These are phyloP conservation scores for Anticlea derivata DNA, from an alignment of 2,888 invertebrate genomes.

Conservation along the genomic window DNA sequence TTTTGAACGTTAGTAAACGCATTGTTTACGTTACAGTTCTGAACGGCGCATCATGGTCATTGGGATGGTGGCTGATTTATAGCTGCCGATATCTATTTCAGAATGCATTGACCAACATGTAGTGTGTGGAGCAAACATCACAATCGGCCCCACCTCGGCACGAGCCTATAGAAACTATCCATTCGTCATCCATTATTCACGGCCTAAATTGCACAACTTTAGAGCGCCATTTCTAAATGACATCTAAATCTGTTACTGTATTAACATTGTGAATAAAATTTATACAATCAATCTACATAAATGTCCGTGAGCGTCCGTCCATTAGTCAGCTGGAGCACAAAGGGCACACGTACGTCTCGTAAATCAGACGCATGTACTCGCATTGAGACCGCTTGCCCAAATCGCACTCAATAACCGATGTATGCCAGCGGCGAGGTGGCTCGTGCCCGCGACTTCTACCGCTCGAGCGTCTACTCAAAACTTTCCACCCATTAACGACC, in stretches of 20 bases:
- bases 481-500: constrained; percentile 77
- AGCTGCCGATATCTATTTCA: constrained; percentile 33
- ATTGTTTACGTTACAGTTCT: constrained; percentile 24
- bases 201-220: constrained; percentile 84
- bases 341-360: constrained; percentile 83
- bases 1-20: constrained; percentile 6
- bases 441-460: constrained; percentile 40
- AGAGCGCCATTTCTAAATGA: constrained; percentile 84
- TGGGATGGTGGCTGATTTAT: constrained; percentile 40
- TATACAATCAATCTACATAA: constrained; percentile 84
- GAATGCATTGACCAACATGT: constrained; percentile 42
- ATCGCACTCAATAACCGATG: constrained; percentile 76
- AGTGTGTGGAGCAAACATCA: constrained; percentile 53
- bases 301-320: constrained; percentile 83
- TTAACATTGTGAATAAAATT: constrained; percentile 85
- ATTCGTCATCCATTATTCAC: constrained; percentile 84
- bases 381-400: constrained; percentile 79
- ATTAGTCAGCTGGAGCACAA: constrained; percentile 82
- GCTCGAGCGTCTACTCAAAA: constrained; percentile 35
- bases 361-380: constrained; percentile 79
- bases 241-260: constrained; percentile 84
- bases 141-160: constrained; percentile 75
- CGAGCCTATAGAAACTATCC: constrained; percentile 72
- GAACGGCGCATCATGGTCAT: constrained; percentile 30
- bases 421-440: constrained; percentile 46